Evolutionary conservation across 2,113 vertebrate genomes (phyloP), one percentile per base, ranked within the genome.

Genomic region (Steatornis caripensis): DNA sequence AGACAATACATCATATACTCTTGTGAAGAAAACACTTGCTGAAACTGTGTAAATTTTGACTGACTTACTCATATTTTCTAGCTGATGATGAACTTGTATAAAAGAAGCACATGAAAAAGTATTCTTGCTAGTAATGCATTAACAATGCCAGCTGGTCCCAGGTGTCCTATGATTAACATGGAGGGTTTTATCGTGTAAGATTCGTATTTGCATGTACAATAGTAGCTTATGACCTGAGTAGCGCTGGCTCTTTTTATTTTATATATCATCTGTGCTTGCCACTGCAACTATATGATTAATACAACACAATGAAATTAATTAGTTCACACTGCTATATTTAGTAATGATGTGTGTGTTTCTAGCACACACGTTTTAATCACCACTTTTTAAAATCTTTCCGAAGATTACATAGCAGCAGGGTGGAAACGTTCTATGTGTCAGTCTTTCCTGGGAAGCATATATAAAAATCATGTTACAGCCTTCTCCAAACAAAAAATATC

Each of bases 391-490:
- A 84, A 71, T 64, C 9, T 55, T 87, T 87, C 48, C 21, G 79
- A 24, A 55, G 5, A 62, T 55, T 82, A n/a, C 8, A 48, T 2
- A 58, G 8, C 0, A 0, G 17, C 19, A 16, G 15, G 2, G 9
- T 8, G 16, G 9, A 83, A 71, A 19, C 0, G 4, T n/a, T 10
- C 7, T 72, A 10, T 17, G 2, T 41, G 4, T 37, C 51, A 75
- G 22, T 68, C 27, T 72, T 79, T 70, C 53, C 61, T n/a, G 23
- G 15, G 26, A 48, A 49, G 5, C 8, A 16, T 48, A 36, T 16
- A 37, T 32, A 39, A 87, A 84, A 89, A 48, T 55, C 2, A 5
- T 8, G 4, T 18, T 70, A 76, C 2, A 48, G 6, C 8, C 23
- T 68, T 76, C 53, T 43, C 26, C 21, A 51, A 87, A 58, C 10